Conservation (phyloP, 1,140 invertebrate genomes). For the Meloidogyne exigua region DNA sequence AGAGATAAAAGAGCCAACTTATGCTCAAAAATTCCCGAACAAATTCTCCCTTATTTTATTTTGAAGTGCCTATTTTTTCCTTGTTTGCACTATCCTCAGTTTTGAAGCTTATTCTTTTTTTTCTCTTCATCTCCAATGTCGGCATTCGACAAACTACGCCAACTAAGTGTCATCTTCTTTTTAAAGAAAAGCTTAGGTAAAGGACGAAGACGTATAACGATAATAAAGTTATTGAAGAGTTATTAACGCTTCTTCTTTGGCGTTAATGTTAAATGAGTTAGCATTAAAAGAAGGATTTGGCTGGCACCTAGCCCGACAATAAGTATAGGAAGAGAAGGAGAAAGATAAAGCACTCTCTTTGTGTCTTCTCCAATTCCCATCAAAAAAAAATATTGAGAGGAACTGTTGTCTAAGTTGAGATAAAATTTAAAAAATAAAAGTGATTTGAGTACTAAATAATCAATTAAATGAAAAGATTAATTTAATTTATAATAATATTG, state of each 20-base stretch:
- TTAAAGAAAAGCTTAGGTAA: not conserved
- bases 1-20: not conserved
- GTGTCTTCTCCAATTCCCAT: not conserved
- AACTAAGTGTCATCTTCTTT: not conserved
- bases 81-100: not conserved
- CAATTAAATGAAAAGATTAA: not conserved
- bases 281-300: not conserved
- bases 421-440: not conserved
- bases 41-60: not conserved
- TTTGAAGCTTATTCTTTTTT: not conserved
- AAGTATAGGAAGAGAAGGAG: not conserved
- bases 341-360: not conserved
- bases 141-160: not conserved
- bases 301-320: not conserved
- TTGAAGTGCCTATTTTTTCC: not conserved
- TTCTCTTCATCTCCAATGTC: too few relatives aligned
- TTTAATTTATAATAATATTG: not conserved
- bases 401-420: not conserved
- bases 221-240: not conserved
- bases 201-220: not conserved
- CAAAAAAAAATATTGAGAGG: not conserved
- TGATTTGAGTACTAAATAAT: not conserved
- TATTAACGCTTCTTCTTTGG: not conserved
- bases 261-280: not conserved
- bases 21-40: not conserved